These are phyloP conservation scores for Oreochromis niloticus DNA, from an alignment of 2,113 vertebrate genomes.

Conservation along the genomic window DNA sequence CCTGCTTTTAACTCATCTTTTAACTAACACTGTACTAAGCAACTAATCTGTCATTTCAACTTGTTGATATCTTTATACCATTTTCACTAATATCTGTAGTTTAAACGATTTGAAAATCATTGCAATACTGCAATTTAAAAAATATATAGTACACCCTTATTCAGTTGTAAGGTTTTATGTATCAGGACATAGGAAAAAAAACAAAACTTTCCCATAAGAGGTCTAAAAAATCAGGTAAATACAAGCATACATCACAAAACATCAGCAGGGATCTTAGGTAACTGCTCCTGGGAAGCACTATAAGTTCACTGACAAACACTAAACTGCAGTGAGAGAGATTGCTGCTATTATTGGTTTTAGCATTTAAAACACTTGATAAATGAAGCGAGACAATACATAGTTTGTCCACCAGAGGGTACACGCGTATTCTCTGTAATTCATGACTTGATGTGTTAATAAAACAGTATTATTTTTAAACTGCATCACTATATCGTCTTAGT, in stretches of 20 bases:
- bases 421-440: background rate
- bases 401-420: background rate
- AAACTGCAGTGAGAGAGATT: background rate
- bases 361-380: background rate
- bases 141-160: background rate
- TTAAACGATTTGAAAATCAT: background rate
- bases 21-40: background rate
- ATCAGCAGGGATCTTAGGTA: background rate
- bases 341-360: background rate
- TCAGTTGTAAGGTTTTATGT: background rate
- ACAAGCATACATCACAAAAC: background rate
- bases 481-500: background rate
- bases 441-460: background rate
- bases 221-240: background rate
- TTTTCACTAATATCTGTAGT: background rate
- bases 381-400: background rate
- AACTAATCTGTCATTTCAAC: background rate
- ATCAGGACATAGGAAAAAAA: background rate
- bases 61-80: background rate
- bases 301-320: background rate
- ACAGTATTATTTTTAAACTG: background rate
- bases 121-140: background rate
- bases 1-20: background rate
- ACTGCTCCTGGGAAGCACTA: background rate
- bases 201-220: accelerated